Evolutionary conservation across 2,113 vertebrate genomes (phyloP).

Genomic region (Sialia sialis): DNA sequence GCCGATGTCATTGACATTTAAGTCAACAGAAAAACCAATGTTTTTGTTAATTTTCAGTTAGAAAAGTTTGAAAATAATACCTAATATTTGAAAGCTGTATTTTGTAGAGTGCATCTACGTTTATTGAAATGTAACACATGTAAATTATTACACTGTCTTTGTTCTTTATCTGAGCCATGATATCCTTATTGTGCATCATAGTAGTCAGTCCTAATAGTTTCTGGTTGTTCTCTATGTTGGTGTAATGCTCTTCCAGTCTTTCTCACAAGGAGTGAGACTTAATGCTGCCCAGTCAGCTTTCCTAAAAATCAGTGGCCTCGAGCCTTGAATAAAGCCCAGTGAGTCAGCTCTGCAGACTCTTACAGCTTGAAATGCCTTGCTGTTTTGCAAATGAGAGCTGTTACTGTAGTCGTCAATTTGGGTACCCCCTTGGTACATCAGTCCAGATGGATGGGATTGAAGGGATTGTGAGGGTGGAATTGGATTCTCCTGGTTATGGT

Average conservation of each 20-base stretch:
- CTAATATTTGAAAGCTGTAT: background rate
- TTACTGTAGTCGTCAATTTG: background rate
- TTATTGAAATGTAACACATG: background rate
- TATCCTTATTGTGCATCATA: background rate
- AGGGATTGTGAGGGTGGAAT: background rate
- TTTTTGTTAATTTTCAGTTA: background rate
- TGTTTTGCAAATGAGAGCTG: background rate
- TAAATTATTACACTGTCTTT: background rate
- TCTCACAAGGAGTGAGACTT: background rate
- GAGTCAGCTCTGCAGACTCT: background rate
- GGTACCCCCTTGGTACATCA: background rate
- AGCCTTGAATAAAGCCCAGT: background rate
- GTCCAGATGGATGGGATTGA: background rate
- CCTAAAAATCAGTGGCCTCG: background rate
- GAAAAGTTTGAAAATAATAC: background rate
- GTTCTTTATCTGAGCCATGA: background rate
- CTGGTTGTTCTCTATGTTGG: background rate
- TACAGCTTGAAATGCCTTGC: background rate
- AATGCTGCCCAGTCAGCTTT: background rate
- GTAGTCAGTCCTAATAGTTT: background rate
- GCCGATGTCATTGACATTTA: background rate
- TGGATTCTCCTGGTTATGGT: background rate
- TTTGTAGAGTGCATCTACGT: background rate
- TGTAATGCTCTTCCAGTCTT: background rate
- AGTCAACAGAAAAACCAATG: background rate